Percentiles rank a stretch among this genome's conserved stretches.
These are phyloP conservation scores for Phoxinus dragarum DNA, from an alignment of 2,797 vertebrate genomes.

Conservation along the genomic window DNA sequence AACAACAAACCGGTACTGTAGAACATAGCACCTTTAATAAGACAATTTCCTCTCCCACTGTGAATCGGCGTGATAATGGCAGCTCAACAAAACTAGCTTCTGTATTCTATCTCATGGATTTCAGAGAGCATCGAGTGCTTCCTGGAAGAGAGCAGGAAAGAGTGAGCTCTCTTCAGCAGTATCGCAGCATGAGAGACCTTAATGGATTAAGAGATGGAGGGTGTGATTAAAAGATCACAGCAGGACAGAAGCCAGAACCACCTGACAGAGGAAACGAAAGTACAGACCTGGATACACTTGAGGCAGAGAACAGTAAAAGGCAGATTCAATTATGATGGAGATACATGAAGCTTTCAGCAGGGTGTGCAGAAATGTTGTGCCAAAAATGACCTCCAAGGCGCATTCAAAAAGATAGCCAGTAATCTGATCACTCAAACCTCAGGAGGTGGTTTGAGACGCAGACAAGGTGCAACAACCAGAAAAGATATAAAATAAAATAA, in stretches of 20 bases:
- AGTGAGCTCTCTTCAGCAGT: constrained; percentile 3
- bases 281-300: constrained; percentile 6
- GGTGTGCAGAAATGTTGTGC: neutral
- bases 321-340: neutral
- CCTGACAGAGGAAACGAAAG: constrained; percentile 4
- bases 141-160: constrained; percentile 36
- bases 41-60: constrained; percentile 20
- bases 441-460: neutral
- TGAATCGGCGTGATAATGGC: neutral
- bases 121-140: constrained; percentile 18
- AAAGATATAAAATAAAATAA: neutral
- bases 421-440: neutral
- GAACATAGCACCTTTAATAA: neutral
- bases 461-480: neutral
- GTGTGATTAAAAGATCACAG: constrained; percentile 48
- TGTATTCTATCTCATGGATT: constrained; percentile 9
- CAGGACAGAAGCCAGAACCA: constrained; percentile 13
- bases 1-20: neutral
- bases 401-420: neutral
- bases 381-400: neutral
- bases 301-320: constrained; percentile 1
- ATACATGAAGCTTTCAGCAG: neutral
- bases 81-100: constrained; percentile 2
- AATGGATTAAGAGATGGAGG: constrained; percentile 42
- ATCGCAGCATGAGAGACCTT: constrained; percentile 16